Percentiles rank a stretch among this genome's conserved stretches.
These are phyloP conservation scores for Hirudinaria manillensis DNA, from an alignment of 2,888 invertebrate species.

Conservation along the genomic window DNA sequence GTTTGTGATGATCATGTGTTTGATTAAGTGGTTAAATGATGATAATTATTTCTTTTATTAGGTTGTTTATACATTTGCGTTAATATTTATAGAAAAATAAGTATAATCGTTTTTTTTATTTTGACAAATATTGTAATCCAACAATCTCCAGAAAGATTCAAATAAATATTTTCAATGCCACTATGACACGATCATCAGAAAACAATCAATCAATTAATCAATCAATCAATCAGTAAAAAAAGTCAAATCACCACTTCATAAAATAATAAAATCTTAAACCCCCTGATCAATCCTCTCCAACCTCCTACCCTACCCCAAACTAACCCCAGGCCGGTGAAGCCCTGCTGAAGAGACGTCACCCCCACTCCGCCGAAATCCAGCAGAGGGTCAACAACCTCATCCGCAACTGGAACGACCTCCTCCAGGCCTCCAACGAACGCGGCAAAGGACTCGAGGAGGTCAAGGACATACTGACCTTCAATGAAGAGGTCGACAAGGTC, in stretches of 20 bases:
- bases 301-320: no score
- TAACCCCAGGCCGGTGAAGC: constrained; percentile 60
- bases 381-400: constrained; percentile 65
- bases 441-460: constrained; percentile 88
- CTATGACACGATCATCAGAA: no score
- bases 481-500: constrained; percentile 88
- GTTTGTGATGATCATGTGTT: not conserved
- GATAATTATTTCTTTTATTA: no score
- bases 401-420: constrained; percentile 67
- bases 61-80: not conserved
- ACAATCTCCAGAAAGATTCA: no score
- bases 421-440: constrained; percentile 65
- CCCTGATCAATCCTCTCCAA: no score
- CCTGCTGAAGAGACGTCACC: constrained; percentile 67
- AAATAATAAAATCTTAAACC: no score
- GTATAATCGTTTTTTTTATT: not conserved
- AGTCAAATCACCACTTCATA: not conserved
- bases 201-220: not conserved
- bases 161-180: no score
- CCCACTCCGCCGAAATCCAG: constrained; percentile 65
- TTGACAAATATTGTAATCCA: no score
- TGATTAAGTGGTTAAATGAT: constrained; percentile 5
- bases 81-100: not conserved
- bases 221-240: not conserved
- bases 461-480: constrained; percentile 91